Base-by-base conservation (phyloP, 2,113 vertebrate genomes). In the Tylochromis polylepis region DNA sequence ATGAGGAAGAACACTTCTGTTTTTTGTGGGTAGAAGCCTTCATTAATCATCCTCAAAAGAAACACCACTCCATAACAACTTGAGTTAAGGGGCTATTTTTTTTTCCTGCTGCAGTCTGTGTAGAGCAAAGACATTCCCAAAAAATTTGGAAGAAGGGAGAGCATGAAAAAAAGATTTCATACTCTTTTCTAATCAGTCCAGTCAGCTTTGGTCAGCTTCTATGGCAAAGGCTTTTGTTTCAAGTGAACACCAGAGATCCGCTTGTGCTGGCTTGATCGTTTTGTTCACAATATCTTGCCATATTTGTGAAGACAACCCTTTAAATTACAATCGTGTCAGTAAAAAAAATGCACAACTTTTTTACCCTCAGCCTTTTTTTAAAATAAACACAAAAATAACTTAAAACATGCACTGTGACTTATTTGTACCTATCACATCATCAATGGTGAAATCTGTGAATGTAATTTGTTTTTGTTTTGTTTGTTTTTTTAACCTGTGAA, bases 21-120 rank as follows among this genome's bases (percentile, higher is more conserved):
- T 92, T 93, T 95, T 93, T 91, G 88, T 90, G 89, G 88, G 87
- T 85, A 94, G 88, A 59, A 88, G 88, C 86, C 89, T 94, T 95
- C 95, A 95, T 96, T 95, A 96, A 96, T 96, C 94, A 96, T 93
- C 85, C 87, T 92, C 92, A 86, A 89, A 92, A 93, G 89, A 95
- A 91, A 95, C 84, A 87, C 79, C 92, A 93, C 89, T 95, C 83
- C 79, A 88, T 57, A 87, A 75, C 88, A 82, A 91, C 92, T 94
- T 79, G 62, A 93, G 89, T 59, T 88, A 88, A 95, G 88, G 85
- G 60, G 20, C 20, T 38, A 38, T 36, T 65, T 38, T 51, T 77
- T 41, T 57, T 62, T 82, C 34, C 34, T 91, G 53, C 31, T 60
- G 49, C 22, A 70, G 77, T 41, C 16, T 80, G 22, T 87, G n/a